Conservation (phyloP, 2,113 vertebrate genomes). For the Stigmatopora nigra region DNA sequence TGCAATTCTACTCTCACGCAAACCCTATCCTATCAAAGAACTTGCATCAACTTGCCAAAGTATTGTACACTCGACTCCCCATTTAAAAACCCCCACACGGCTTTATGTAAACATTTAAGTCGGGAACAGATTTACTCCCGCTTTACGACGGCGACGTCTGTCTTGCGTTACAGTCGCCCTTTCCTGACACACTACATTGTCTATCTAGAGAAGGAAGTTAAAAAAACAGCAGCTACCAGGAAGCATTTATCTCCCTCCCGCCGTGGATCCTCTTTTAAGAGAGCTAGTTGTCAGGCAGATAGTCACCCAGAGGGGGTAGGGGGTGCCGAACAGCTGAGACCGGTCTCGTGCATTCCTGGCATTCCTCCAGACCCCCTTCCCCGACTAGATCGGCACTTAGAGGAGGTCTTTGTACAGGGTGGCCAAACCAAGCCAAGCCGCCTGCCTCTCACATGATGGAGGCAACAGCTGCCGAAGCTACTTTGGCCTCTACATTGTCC, state of each 20-base stretch:
- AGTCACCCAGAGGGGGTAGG: constrained; percentile 16
- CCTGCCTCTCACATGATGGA: constrained; percentile 46
- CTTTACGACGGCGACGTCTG: constrained; percentile 11
- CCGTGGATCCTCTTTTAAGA: constrained; percentile 11
- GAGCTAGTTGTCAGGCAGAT: constrained; percentile 31
- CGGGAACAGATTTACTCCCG: constrained; percentile 9
- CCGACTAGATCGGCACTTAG: constrained; percentile 35
- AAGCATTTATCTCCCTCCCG: constrained; percentile 25
- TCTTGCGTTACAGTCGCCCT: constrained; percentile 4
- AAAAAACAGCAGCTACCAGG: constrained; percentile 1
- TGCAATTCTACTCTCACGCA: constrained; percentile 65
- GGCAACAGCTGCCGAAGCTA: constrained; percentile 62
- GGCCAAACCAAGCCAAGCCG: constrained; percentile 18
- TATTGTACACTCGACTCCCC: constrained; percentile 8
- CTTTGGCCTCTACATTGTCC: constrained; percentile 27
- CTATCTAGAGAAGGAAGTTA: constrained; percentile 1
- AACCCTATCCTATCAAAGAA: constrained; percentile 38
- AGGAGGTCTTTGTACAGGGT: constrained; percentile 52
- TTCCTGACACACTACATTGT: constrained; percentile 1
- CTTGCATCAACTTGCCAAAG: constrained; percentile 56
- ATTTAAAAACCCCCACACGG: background rate
- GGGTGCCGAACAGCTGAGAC: constrained; percentile 64
- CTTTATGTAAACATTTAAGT: constrained; percentile 24
- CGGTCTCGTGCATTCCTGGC: constrained; percentile 61
- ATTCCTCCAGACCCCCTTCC: constrained; percentile 54